Base-by-base conservation (phyloP, 2,797 vertebrate species). In the Gymnothorax reevesii region DNA sequence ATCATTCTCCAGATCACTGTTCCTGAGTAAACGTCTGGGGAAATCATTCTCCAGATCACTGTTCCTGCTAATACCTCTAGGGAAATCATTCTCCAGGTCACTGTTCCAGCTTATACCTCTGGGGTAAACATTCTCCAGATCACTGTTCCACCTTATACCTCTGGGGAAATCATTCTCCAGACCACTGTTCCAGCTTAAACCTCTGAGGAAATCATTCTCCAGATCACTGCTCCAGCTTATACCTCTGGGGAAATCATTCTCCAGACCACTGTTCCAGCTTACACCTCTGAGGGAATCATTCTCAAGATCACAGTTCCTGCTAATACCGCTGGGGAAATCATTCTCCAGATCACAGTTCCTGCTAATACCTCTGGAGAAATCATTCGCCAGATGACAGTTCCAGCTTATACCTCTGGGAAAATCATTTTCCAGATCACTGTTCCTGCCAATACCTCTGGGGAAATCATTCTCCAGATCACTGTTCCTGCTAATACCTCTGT, bases 1-100 rank as follows among this genome's bases (percentile, higher is more conserved):
- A 42, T 42, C 33, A 42, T 42, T 42, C 33, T 42, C 33, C 33
- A 42, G 33, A 75, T 49, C 33, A 15, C 25, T 49, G 42, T 77
- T 75, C 8, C 33, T 22, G 5, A 1, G 1, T 1, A 42, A 1
- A 99, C 98, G 97, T 97, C 96, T 96, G 87, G 97, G 97, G 90
- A 98, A 97, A 93, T 99, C 98, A 82, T 96, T 94, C 94, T 99
- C 98, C 86, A 99, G 96, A 93, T 99, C 98, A 15, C 25, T 49
- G 42, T 77, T 75, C 8, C 33, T 22, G 5, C 60, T n/a, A 20
- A n/a, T 66, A 99, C 98, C 97, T 97, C 96, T 96, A 87, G 97
- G 97, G 91, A 42, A 42, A 42, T 42, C 33, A 42, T 42, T 42
- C 33, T 42, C 33, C 33, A 42, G 33, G 49, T 49, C 33, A 15